phyloP scores from a whole-genome alignment of 2,888 invertebrate species.

The Platycheirus rosarum region DNA sequence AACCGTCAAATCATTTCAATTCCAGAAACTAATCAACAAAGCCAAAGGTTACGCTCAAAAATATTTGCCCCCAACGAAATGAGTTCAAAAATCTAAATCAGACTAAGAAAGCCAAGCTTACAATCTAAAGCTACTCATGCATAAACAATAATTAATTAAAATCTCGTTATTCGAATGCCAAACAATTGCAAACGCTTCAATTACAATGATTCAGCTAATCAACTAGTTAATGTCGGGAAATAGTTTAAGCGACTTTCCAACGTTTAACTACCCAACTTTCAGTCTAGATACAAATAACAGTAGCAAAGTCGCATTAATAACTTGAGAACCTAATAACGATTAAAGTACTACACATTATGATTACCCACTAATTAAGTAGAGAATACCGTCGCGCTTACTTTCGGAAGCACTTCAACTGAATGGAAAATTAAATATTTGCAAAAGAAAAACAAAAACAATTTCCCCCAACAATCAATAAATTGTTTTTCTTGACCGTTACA shows the following conservation, averaged over 20 bases:
- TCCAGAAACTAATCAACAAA: neutral
- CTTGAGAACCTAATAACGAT: constrained; percentile 3
- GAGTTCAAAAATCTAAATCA: constrained; percentile 8
- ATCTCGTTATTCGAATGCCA: constrained; percentile 8
- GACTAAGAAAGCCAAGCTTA: no score
- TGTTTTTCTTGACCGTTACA: neutral
- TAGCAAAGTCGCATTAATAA: constrained; percentile 17
- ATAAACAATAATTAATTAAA: constrained; percentile 23
- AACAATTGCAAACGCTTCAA: neutral
- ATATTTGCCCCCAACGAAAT: neutral
- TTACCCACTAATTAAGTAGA: neutral
- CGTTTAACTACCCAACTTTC: neutral
- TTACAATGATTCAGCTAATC: constrained; percentile 13
- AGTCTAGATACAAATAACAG: neutral
- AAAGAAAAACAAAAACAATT: no score
- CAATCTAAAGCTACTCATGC: no score
- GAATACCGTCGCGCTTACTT: no score
- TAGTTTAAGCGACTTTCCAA: neutral
- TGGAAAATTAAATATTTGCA: constrained; percentile 5
- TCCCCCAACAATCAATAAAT: constrained; percentile 13
- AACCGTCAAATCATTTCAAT: neutral
- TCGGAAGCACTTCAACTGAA: constrained; percentile 25
- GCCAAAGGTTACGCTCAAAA: neutral
- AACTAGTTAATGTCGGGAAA: constrained; percentile 2
- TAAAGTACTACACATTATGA: constrained; percentile 7